Evolutionary conservation across 2,113 vertebrate species (phyloP), one percentile per base, ranked within the genome.

Genomic region (Oryzias woworae): DNA sequence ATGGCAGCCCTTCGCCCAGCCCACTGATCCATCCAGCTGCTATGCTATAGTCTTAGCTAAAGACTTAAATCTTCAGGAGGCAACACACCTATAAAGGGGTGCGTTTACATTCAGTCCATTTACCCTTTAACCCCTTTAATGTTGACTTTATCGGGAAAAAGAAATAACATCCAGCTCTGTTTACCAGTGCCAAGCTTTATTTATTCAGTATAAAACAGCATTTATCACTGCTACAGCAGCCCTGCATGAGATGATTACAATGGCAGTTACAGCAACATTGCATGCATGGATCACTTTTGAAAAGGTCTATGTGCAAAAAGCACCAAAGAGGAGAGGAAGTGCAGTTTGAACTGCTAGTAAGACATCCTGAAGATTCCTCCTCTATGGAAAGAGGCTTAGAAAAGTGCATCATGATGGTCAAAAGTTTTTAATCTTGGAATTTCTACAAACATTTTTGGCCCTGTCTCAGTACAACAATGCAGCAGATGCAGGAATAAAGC

Each of bases 121-220:
- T 7, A 36, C 31, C 31, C 7, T 8, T 36, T 7, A 36, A 36
- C 31, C 31, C 7, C 31, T 6, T 36, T 36, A 58, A 12, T 5
- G 5, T 12, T 17, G 15, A 46, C 7, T 12, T 17, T 12, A 20
- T 14, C 1, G 15, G 16, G 10, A 57, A 44, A 14, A 7, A 28
- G 2, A 22, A 18, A 47, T 3, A 48, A 48, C n/a, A 52, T 22
- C 24, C 7, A 50, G 2, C 20, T 50, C 10, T 5, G 16, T 26
- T 52, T 0, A 66, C 66, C 41, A 50, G 45, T 62, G 49, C 73
- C 58, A 82, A 74, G 53, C 73, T 80, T 48, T 71, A 50, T 85
- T 82, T 84, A 83, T 85, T 86, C 58, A 57, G 78, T 75, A 69
- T 52, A 78, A 86, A 82, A 79, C 68, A 59, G 58, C 57, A 70